Percentiles rank a stretch among this genome's conserved stretches.
phyloP scores from a whole-genome alignment of 2,797 vertebrate species.

The Neosilurus mollespiculum region DNA sequence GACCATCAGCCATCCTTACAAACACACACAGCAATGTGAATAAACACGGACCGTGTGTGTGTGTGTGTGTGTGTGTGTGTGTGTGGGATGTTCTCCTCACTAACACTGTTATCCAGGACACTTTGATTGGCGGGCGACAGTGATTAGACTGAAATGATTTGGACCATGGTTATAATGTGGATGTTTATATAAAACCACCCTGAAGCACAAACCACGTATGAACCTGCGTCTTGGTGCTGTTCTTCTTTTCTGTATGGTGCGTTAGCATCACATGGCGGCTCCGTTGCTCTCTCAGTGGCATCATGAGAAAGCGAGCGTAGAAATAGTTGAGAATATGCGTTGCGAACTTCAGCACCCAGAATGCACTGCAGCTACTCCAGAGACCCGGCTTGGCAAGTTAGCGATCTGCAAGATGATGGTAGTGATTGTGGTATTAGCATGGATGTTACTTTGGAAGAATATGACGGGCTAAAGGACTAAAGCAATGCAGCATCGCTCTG shows the following conservation, averaged over 20 bases:
- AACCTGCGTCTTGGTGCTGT: not conserved
- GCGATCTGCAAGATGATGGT: not conserved
- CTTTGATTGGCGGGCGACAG: not conserved
- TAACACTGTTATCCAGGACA: not conserved
- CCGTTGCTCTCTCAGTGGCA: not conserved
- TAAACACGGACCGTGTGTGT: not conserved
- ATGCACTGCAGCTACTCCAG: not conserved
- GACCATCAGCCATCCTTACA: conserved; percentile 7
- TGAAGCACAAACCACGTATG: not conserved
- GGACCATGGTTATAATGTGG: not conserved
- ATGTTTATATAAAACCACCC: not conserved
- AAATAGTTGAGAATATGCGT: no score
- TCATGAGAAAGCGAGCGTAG: no score
- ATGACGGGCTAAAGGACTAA: not conserved
- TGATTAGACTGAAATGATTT: not conserved
- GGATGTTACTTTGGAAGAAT: not conserved
- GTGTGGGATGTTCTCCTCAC: not conserved
- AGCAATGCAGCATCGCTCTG: not conserved
- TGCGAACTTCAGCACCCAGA: not conserved
- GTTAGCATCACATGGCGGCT: not conserved
- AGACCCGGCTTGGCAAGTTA: not conserved
- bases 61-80: conserved; percentile 3
- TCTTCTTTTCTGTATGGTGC: not conserved
- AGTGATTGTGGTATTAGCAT: not conserved
- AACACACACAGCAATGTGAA: not conserved